These are phyloP conservation scores for Vombatus ursinus DNA, from an alignment of 2,113 vertebrate species.

Conservation along the genomic window DNA sequence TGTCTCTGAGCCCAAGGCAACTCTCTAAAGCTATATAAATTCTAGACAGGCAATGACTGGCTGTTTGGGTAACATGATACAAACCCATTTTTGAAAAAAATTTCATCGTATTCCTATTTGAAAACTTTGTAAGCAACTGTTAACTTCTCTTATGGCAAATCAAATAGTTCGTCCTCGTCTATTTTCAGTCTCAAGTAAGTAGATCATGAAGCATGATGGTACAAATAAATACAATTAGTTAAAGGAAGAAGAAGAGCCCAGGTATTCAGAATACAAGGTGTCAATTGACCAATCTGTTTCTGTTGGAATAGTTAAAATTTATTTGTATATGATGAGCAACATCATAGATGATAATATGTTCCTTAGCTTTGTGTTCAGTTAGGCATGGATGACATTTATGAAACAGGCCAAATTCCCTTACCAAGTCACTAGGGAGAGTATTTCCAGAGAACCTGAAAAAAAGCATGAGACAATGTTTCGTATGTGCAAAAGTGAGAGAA, in stretches of 20 bases:
- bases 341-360: not conserved
- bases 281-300: not conserved
- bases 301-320: not conserved
- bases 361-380: constrained; percentile 28
- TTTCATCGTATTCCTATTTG: constrained; percentile 46
- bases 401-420: constrained; percentile 46
- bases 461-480: not conserved
- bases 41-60: not conserved
- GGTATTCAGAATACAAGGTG: not conserved
- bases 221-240: not conserved
- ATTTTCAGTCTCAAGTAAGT: constrained; percentile 22
- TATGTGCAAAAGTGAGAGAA: not conserved
- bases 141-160: constrained; percentile 51
- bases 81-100: constrained; percentile 24
- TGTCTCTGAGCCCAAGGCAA: not conserved
- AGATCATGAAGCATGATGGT: constrained; percentile 14
- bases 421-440: not conserved
- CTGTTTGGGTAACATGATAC: constrained; percentile 15
- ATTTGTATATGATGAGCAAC: too few relatives aligned
- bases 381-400: constrained; percentile 17
- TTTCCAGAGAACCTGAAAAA: constrained; percentile 58
- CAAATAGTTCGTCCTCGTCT: not conserved
- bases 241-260: not conserved
- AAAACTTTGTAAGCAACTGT: constrained; percentile 23
- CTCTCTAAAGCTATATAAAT: not conserved